Percentiles rank a stretch among this genome's conserved stretches.
Evolutionary conservation across 2,113 vertebrate genomes (phyloP).

Genomic region (Cairina moschata): DNA sequence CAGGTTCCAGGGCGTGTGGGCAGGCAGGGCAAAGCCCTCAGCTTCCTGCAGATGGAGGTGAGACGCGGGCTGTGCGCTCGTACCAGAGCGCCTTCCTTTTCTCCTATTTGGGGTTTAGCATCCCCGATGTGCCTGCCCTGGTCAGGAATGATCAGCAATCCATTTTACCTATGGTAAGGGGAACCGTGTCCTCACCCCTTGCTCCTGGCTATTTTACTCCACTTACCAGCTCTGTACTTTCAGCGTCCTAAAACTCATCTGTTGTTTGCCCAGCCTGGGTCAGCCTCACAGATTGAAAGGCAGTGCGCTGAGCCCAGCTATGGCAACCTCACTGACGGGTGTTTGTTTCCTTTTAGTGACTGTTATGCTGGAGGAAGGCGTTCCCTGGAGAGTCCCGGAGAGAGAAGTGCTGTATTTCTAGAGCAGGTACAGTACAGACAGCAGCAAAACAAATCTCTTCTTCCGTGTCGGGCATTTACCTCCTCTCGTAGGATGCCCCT

Average conservation of each 20-base stretch:
- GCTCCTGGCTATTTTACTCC: neutral
- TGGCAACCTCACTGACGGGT: neutral
- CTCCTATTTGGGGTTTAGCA: neutral
- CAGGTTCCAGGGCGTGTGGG: neutral
- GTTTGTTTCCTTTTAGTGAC: constrained; percentile 17
- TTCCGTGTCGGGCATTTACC: neutral
- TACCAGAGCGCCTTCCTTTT: neutral
- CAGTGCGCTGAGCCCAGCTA: neutral
- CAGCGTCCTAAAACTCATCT: neutral
- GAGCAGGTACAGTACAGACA: constrained; percentile 30
- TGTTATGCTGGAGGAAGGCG: neutral
- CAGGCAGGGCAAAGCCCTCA: neutral
- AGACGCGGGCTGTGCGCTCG: neutral
- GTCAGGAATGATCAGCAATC: neutral
- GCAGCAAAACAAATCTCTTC: neutral
- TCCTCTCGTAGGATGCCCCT: neutral
- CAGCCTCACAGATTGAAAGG: neutral
- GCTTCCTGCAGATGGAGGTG: neutral
- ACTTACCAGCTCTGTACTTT: neutral
- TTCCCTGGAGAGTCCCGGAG: neutral
- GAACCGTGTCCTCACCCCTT: neutral
- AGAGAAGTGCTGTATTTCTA: neutral
- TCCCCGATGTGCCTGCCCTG: neutral
- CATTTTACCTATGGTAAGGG: neutral
- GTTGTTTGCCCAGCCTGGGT: neutral